phyloP scores from a whole-genome alignment of 1,140 invertebrate genomes.

The Pygmarrhopalites habei region DNA sequence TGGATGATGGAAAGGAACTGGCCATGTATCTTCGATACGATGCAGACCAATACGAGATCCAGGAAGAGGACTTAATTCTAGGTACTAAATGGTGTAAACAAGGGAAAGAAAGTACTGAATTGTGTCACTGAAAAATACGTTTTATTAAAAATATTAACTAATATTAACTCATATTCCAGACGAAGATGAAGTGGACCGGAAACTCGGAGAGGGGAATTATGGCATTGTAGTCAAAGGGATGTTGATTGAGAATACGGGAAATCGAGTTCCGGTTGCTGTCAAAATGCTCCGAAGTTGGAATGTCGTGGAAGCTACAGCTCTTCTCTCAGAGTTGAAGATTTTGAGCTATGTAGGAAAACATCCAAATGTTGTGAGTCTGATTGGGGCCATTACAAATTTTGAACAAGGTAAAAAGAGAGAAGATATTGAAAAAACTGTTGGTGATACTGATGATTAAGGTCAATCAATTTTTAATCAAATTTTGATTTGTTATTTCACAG shows the following conservation, averaged over 20 bases:
- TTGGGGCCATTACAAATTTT: not conserved
- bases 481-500: not conserved
- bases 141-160: too few species aligned
- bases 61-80: too few species aligned
- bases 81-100: too few species aligned
- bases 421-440: not conserved
- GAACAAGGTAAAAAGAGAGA: not conserved
- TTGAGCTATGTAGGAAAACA: constrained; percentile 1
- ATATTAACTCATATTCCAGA: too few species aligned
- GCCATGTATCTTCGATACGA: too few species aligned
- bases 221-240: not conserved
- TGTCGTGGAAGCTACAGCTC: not conserved
- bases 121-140: too few species aligned
- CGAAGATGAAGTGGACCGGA: not conserved
- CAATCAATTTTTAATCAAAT: not conserved
- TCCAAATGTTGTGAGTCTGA: not conserved
- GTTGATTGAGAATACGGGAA: not conserved
- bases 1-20: not conserved
- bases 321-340: not conserved
- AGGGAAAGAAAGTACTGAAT: too few species aligned
- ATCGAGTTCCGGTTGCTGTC: not conserved
- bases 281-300: not conserved
- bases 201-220: not conserved
- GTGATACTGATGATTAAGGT: not conserved
- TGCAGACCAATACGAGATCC: too few species aligned